Evolutionary conservation across 1,140 invertebrate genomes (phyloP), one percentile per base, ranked within the genome.

Genomic region (Drosophila lacteicornis): DNA sequence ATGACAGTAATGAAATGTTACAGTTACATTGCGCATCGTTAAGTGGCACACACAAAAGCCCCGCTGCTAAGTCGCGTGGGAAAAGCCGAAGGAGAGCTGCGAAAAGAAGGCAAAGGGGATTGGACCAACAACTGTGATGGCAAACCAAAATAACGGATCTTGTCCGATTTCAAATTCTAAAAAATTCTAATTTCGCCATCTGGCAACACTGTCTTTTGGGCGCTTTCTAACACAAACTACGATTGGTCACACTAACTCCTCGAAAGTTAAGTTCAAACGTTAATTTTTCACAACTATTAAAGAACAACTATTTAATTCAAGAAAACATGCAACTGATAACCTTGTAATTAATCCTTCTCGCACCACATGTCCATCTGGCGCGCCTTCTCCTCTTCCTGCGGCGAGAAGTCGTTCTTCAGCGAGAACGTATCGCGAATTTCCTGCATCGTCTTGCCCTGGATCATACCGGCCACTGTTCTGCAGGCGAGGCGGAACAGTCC

Each of bases 381-480:
- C 7, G 98, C 98, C 94, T 99, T 98, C 87, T 98, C 97, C 91
- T 98, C 97, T 93, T 99, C 98, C 91, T 99, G 97, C 30, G 97
- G 96, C 9, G 98, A 97, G 84, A 99, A 99, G 93, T 99, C 99
- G 94, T 99, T 99, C 92, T 99, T 98, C 76, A 99, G 99, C 92
- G 99, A 99, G 91, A 99, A 99, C 0, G 98, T 99, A 93, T 99
- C 99, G 3, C 99, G 95, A 66, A 99, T 99, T 93, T 99, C 99
- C 92, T 99, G 99, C 0, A 99, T 98, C 5, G 97, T 97, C 92
- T 99, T 99, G 1, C 98, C 98, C 93, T 99, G 99, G 65, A 99
- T 99, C 98, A 99, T 99, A 93, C 99, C 99, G 6, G 99, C 99
- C 19, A 99, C 99, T 0, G 98, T 99, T 94, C 99, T 99, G 93